Conservation (phyloP, 2,797 vertebrate genomes). For the Margarornis squamiger region DNA sequence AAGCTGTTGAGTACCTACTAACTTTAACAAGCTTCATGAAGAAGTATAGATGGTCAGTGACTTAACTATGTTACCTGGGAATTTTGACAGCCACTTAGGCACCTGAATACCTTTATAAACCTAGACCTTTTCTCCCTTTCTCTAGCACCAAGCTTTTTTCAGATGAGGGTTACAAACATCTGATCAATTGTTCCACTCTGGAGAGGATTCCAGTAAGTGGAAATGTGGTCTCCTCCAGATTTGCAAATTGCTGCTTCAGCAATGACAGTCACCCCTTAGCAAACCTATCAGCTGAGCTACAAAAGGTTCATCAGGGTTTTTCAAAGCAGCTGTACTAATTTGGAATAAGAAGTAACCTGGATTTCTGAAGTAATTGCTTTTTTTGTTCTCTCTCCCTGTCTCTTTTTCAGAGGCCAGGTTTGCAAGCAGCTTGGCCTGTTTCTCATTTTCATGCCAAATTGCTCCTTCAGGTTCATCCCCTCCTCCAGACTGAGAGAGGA, state of each 20-base stretch:
- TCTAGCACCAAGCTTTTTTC: neutral
- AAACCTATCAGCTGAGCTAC: neutral
- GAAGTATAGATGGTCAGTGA: neutral
- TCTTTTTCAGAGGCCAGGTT: slow-evolving; percentile 6
- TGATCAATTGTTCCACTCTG: neutral
- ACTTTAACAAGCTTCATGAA: neutral
- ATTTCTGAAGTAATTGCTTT: slow-evolving; percentile 24
- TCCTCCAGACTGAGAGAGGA: neutral
- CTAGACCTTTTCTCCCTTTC: neutral
- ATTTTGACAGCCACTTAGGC: neutral
- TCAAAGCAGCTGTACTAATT: slow-evolving; percentile 2
- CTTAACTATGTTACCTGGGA: neutral
- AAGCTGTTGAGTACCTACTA: neutral
- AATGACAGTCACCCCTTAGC: neutral
- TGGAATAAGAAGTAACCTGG: neutral
- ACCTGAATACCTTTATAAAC: neutral
- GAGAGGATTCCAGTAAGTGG: neutral
- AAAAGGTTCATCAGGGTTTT: neutral
- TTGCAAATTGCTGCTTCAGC: neutral
- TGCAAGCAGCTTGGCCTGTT: slow-evolving; percentile 15
- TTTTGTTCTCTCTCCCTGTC: neutral
- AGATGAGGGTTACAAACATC: neutral
- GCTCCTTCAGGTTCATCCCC: neutral
- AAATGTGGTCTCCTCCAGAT: neutral
- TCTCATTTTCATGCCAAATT: slow-evolving; percentile 42